Evolutionary conservation across 2,797 vertebrate species (phyloP), one percentile per base, ranked within the genome.

Genomic region (Columba guinea): DNA sequence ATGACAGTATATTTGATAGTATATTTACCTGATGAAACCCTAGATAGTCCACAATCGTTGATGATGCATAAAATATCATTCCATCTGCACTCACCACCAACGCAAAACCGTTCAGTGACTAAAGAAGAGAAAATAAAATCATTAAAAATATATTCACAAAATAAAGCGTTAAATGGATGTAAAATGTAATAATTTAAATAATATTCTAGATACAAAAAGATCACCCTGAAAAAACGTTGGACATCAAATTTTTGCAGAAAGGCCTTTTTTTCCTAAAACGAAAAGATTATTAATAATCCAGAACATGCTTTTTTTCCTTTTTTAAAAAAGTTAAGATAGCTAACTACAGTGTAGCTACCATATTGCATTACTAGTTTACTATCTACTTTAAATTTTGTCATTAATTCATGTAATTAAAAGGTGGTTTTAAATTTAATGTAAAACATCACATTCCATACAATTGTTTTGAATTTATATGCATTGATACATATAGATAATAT

Each of bases 21-120:
- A n/a, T 44, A 82, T 95, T 97, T 98, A 99, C 99, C 99, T 99
- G 99, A 97, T 99, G 99, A 97, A 99, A 99, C 60, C 99, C 99
- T 95, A 99, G 97, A 84, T 99, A 99, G 97, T 99, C 99, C 95
- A 98, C 98, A 35, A 99, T 99, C 13, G 99, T 99, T 0, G 99
- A 98, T 4, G 99, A 99, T 0, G 99, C 98, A 16, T 99, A 99
- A 91, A 99, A 99, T 87, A 99, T 99, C 98, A 99, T 98, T 58
- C 99, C 99, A 58, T 99, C 99, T 11, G 98, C 98, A 91, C 98
- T 99, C 95, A 99, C 99, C 63, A 99, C 98, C 98, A 99, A 93
- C 1, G 99, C 98, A 71, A 99, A 99, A 84, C 99, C 99, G 35
- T 98, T 98, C 82, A 99, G 97, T 74, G 99, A 99, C 99, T 99